A percentile compares a stretch with the other conserved stretches of the same genome.
These are phyloP conservation scores for Drosophila mulleri DNA, from an alignment of 2,888 invertebrate genomes.

Conservation along the genomic window DNA sequence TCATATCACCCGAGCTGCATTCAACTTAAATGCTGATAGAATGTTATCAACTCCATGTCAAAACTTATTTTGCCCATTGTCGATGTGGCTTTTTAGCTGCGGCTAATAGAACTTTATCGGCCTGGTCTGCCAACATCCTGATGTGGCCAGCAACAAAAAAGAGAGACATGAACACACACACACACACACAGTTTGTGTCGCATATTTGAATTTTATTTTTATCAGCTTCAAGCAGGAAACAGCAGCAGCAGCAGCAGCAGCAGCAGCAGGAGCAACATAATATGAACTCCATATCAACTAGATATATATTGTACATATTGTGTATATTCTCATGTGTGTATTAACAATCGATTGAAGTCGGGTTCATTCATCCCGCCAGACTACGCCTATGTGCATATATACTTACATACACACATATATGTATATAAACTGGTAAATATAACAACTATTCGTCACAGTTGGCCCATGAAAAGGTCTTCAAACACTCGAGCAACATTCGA, in stretches of 20 bases:
- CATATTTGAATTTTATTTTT: constrained; percentile 33
- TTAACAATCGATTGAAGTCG: constrained; percentile 31
- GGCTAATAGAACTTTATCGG: constrained; percentile 46
- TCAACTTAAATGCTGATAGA: constrained; percentile 61
- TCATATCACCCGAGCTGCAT: constrained; percentile 20
- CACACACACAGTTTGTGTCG: not conserved
- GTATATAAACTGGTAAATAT: constrained; percentile 21
- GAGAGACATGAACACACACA: not conserved
- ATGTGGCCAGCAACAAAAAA: constrained; percentile 19
- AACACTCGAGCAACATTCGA: constrained; percentile 23
- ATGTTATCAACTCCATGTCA: constrained; percentile 73
- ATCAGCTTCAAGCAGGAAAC: constrained; percentile 19
- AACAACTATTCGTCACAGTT: constrained; percentile 28
- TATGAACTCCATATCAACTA: constrained; percentile 10
- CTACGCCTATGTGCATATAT: constrained; percentile 22
- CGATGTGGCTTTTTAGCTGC: constrained; percentile 31
- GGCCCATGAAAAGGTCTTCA: constrained; percentile 26
- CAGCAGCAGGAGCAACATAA: not conserved
- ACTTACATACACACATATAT: not conserved
- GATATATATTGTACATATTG: constrained; percentile 1
- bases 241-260: not conserved
- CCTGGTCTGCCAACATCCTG: constrained; percentile 25
- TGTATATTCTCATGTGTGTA: constrained; percentile 2
- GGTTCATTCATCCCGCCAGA: constrained; percentile 34
- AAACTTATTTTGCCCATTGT: constrained; percentile 51